Percentiles rank a stretch among this genome's conserved stretches.
phyloP scores from a whole-genome alignment of 2,888 invertebrate species.

The Drosophila paranaensis region DNA sequence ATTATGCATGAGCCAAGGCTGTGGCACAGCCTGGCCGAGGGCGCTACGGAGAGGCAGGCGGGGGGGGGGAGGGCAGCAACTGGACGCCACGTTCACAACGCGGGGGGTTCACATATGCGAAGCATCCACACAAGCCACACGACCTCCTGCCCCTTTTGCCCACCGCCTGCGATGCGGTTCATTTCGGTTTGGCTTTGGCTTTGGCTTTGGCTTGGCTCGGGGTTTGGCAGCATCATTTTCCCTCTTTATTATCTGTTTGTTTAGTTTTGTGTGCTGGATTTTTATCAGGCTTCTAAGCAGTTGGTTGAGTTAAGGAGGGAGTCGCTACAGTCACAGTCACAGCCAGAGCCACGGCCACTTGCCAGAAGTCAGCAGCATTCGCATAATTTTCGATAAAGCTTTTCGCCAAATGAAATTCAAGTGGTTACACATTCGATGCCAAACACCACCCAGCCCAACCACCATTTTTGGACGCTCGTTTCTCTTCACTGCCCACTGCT shows the following conservation, averaged over 20 bases:
- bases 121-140: slow-evolving; percentile 53
- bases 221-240: slow-evolving; percentile 68
- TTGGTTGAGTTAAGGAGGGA: slow-evolving; percentile 44
- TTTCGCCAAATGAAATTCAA: slow-evolving; percentile 84
- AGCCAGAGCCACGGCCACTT: slow-evolving; percentile 50
- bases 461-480: slow-evolving; percentile 60
- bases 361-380: slow-evolving; percentile 78
- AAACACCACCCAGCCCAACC: slow-evolving; percentile 13
- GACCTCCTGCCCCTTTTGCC: background rate
- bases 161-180: slow-evolving; percentile 5
- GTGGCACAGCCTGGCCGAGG: slow-evolving; percentile 23
- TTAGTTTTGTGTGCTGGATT: slow-evolving; percentile 75
- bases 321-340: too few relatives aligned
- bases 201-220: slow-evolving; percentile 8
- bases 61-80: slow-evolving; percentile 21
- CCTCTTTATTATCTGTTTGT: slow-evolving; percentile 79
- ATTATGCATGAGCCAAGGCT: slow-evolving; percentile 83
- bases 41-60: background rate
- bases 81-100: slow-evolving; percentile 60
- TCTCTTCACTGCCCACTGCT: slow-evolving; percentile 41
- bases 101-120: slow-evolving; percentile 75
- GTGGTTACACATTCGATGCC: slow-evolving; percentile 73
- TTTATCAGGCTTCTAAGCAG: slow-evolving; percentile 78
- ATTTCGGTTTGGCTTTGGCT: slow-evolving; percentile 13
- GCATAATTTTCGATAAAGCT: slow-evolving; percentile 83